phyloP scores from a whole-genome alignment of 2,113 vertebrate species.

The Chascanopsetta lugubris region DNA sequence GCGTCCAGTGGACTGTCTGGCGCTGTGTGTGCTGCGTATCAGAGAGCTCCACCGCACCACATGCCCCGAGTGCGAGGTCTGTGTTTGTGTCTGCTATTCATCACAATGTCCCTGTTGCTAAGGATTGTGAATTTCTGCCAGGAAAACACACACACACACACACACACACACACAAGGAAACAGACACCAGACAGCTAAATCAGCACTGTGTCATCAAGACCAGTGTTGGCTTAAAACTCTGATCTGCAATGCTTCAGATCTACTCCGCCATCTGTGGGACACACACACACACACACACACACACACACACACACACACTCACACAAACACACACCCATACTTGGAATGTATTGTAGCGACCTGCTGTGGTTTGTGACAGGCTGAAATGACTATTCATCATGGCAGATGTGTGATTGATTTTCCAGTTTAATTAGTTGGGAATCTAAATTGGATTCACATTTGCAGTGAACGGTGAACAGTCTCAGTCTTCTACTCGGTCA shows the following conservation, averaged over 20 bases:
- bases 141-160: slow-evolving; percentile 27
- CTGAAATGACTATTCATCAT: background rate
- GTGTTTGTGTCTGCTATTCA: slow-evolving; percentile 56
- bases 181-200: slow-evolving; percentile 24
- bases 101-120: slow-evolving; percentile 55
- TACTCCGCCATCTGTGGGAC: background rate
- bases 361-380: slow-evolving; percentile 6
- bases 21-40: slow-evolving; percentile 4
- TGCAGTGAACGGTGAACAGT: background rate
- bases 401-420: background rate
- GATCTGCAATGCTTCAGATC: slow-evolving; percentile 25
- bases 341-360: slow-evolving; percentile 3
- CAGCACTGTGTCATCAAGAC: slow-evolving; percentile 25
- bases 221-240: slow-evolving; percentile 19
- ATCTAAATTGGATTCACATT: slow-evolving; percentile 17
- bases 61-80: slow-evolving; percentile 28
- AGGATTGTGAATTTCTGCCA: slow-evolving; percentile 36
- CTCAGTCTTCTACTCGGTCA: background rate
- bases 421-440: slow-evolving; percentile 15
- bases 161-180: slow-evolving; percentile 23
- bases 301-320: slow-evolving; percentile 23
- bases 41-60: slow-evolving; percentile 17
- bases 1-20: too few relatives aligned
- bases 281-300: slow-evolving; percentile 27
- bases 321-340: slow-evolving; percentile 15